A percentile compares a stretch with the other conserved stretches of the same genome.
phyloP scores from a whole-genome alignment of 2,888 invertebrate genomes.

The Drosophila hamatofila region DNA sequence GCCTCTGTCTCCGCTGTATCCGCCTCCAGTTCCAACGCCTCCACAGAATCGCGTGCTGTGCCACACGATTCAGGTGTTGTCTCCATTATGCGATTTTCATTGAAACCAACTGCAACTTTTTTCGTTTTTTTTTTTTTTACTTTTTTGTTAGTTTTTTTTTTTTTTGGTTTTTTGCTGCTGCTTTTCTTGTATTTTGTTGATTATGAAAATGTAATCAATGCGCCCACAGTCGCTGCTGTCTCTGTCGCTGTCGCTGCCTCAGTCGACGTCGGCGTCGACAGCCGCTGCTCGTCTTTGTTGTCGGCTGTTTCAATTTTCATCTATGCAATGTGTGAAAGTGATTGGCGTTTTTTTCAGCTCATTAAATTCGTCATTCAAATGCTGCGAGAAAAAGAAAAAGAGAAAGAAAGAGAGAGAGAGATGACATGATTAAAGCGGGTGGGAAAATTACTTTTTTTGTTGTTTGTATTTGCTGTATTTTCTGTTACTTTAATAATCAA shows the following conservation, averaged over 20 bases:
- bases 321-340: slow-evolving; percentile 76
- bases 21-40: slow-evolving; percentile 59
- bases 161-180: slow-evolving; percentile 5
- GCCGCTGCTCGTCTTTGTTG: slow-evolving; percentile 58
- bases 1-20: slow-evolving; percentile 48
- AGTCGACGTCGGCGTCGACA: slow-evolving; percentile 31
- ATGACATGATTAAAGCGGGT: slow-evolving; percentile 2
- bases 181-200: slow-evolving; percentile 53
- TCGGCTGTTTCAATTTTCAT: slow-evolving; percentile 71
- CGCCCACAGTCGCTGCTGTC: slow-evolving; percentile 55
- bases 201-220: slow-evolving; percentile 78
- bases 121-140: slow-evolving; percentile 13
- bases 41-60: slow-evolving; percentile 67
- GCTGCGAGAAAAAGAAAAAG: slow-evolving; percentile 15
- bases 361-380: slow-evolving; percentile 74
- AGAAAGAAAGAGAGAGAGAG: slow-evolving; percentile 1
- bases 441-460: slow-evolving; percentile 8
- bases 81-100: slow-evolving; percentile 78
- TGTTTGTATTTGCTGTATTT: not conserved
- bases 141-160: slow-evolving; percentile 14
- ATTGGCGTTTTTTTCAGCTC: slow-evolving; percentile 72
- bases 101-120: slow-evolving; percentile 58
- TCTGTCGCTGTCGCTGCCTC: slow-evolving; percentile 28
- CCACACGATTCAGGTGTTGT: slow-evolving; percentile 73
- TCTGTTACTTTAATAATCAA: slow-evolving; percentile 23